Percentiles rank a stretch among this genome's conserved stretches.
These are phyloP conservation scores for Yoshiicerus persimilis DNA, from an alignment of 1,140 invertebrate species.

Conservation along the genomic window DNA sequence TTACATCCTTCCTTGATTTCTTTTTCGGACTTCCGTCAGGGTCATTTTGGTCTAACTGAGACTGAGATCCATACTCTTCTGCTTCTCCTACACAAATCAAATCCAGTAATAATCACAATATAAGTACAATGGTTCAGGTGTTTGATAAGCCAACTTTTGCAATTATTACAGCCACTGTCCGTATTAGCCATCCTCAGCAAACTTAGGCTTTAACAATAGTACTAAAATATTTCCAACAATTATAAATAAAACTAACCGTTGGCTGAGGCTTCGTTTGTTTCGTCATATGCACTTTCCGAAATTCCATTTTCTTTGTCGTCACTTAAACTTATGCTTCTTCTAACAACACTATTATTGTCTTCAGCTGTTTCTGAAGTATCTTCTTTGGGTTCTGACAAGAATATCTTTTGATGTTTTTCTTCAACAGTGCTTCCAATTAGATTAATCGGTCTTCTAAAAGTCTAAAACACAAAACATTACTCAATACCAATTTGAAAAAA, in stretches of 20 bases:
- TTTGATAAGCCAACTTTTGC: neutral
- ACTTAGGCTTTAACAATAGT: too few species aligned
- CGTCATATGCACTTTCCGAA: neutral
- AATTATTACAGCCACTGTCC: too few species aligned
- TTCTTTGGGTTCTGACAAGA: neutral
- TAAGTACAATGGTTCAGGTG: neutral
- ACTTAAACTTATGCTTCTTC: slow-evolving; percentile 51
- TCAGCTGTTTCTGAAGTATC: slow-evolving; percentile 10
- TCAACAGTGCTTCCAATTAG: neutral
- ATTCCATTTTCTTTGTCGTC: slow-evolving; percentile 51
- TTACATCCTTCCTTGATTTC: slow-evolving; percentile 55
- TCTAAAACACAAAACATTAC: neutral
- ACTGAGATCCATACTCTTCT: slow-evolving; percentile 15
- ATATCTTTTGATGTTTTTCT: neutral
- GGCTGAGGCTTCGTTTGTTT: slow-evolving; percentile 55
- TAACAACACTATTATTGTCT: neutral
- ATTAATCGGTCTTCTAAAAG: neutral
- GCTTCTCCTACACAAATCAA: neutral
- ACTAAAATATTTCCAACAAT: too few species aligned
- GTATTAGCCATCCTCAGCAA: too few species aligned
- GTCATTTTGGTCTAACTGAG: neutral
- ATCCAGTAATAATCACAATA: neutral
- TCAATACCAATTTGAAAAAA: neutral
- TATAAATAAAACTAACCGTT: slow-evolving; percentile 47
- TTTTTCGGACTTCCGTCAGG: slow-evolving; percentile 24